Evolutionary conservation across 1,140 invertebrate species (phyloP).

Genomic region (Melitaea cinxia): DNA sequence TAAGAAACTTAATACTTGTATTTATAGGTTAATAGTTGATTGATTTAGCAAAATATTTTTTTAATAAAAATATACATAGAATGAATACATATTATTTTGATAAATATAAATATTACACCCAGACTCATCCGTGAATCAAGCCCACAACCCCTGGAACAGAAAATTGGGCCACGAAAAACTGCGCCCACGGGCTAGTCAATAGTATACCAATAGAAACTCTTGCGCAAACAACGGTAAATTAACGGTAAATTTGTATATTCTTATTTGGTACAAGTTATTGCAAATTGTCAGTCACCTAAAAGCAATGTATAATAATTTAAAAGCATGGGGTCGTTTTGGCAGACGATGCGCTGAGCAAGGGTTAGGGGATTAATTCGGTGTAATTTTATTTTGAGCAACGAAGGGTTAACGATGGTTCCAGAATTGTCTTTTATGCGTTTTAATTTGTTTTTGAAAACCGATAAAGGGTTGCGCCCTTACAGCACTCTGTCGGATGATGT

Average conservation of each 20-base stretch:
- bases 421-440: conserved; percentile 67
- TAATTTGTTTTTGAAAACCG: conserved; percentile 54
- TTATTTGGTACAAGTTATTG: background rate
- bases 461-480: background rate
- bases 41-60: no score
- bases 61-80: no score
- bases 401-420: conserved; percentile 59
- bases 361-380: conserved; percentile 58
- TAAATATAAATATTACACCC: no score
- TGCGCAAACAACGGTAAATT: no score
- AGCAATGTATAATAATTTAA: conserved; percentile 61
- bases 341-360: conserved; percentile 29
- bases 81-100: no score
- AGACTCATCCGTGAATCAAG: no score
- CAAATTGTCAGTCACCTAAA: conserved; percentile 41
- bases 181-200: no score
- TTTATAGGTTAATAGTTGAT: no score
- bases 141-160: no score
- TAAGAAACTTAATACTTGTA: no score
- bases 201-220: no score
- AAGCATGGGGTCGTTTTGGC: conserved; percentile 40
- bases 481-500: conserved; percentile 1
- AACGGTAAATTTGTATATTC: background rate
- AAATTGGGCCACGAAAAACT: no score
- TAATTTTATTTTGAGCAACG: conserved; percentile 56